A percentile compares a stretch with the other conserved stretches of the same genome.
These are phyloP conservation scores for Sitta carolinensis DNA, from an alignment of 2,797 vertebrate genomes.

Conservation along the genomic window DNA sequence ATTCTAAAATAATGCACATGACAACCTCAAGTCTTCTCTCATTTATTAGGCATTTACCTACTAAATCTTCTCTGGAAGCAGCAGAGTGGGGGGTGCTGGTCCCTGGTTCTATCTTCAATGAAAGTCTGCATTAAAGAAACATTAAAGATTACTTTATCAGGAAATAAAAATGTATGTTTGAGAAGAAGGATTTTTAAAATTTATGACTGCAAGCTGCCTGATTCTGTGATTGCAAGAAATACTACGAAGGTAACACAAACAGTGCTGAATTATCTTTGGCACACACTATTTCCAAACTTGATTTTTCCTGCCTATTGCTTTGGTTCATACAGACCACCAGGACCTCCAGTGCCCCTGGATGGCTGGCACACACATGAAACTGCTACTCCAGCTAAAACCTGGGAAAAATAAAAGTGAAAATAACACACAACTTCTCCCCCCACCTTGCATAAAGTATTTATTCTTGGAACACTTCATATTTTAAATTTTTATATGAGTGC, in stretches of 20 bases:
- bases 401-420: not conserved
- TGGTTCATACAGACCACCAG: not conserved
- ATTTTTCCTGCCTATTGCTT: not conserved
- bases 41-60: constrained; percentile 78
- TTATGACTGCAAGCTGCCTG: not conserved
- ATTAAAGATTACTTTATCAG: constrained; percentile 30
- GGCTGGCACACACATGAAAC: not conserved
- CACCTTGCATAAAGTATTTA: not conserved
- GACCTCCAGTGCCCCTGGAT: not conserved
- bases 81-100: constrained; percentile 93
- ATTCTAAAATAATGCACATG: constrained; percentile 40
- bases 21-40: not conserved
- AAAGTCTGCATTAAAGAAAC: constrained; percentile 83
- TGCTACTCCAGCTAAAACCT: not conserved
- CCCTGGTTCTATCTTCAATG: constrained; percentile 96
- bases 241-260: not conserved
- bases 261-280: not conserved
- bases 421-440: not conserved
- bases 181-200: not conserved
- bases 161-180: not conserved
- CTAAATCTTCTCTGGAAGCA: constrained; percentile 93
- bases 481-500: not conserved
- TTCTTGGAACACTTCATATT: not conserved
- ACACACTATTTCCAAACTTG: not conserved
- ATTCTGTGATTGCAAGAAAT: not conserved